phyloP scores from a whole-genome alignment of 1,140 invertebrate species.

The Hydropsyche tenuis region DNA sequence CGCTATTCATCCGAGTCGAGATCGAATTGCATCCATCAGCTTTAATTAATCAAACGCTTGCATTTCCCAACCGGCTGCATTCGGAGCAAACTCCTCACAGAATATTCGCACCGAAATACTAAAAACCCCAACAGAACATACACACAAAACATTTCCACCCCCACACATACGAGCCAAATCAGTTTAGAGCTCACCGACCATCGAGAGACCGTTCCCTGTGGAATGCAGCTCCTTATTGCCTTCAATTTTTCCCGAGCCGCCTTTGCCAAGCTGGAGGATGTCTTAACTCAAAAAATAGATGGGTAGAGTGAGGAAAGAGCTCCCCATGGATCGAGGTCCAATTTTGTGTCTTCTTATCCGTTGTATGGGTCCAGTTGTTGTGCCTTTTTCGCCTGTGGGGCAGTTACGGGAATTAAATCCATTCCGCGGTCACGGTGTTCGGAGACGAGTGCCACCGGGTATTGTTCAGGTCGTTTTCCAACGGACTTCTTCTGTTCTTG shows the following conservation, averaged over 20 bases:
- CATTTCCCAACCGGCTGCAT: not conserved
- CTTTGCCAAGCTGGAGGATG: conserved; percentile 14
- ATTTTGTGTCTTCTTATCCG: conserved; percentile 29
- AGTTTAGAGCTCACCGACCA: too few relatives aligned
- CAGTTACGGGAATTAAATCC: conserved; percentile 40
- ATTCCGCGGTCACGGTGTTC: conserved; percentile 32
- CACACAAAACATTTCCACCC: not conserved
- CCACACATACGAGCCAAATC: not conserved
- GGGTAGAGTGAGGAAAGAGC: not conserved
- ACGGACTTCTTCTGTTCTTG: too few relatives aligned
- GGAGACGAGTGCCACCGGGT: conserved; percentile 11
- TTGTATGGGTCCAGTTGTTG: conserved; percentile 29
- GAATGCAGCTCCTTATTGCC: conserved; percentile 35
- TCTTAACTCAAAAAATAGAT: conserved; percentile 34
- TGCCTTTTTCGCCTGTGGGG: conserved; percentile 16
- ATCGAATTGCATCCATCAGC: not conserved
- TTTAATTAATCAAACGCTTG: not conserved
- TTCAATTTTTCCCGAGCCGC: conserved; percentile 32
- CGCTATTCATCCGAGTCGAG: too few relatives aligned
- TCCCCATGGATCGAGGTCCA: conserved; percentile 11
- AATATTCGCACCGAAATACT: not conserved
- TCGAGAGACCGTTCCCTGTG: conserved; percentile 9
- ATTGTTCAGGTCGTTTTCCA: conserved; percentile 15
- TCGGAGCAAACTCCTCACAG: too few relatives aligned
- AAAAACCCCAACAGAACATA: not conserved